Base-by-base conservation (phyloP, 2,113 vertebrate species). In the Passer montanus region DNA sequence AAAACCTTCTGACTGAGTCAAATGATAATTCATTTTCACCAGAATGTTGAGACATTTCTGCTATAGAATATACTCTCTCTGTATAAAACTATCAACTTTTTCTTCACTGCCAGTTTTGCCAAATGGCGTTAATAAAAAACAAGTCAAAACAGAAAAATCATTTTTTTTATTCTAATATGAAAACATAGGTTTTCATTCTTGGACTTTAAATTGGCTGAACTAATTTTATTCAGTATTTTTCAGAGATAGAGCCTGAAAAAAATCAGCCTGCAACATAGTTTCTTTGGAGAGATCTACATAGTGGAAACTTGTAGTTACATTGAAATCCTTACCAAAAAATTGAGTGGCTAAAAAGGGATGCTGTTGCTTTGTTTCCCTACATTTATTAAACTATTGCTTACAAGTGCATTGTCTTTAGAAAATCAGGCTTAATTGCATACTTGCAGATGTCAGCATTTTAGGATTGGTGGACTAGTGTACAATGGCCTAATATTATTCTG, bases 191-290 rank as follows among this genome's bases (percentile, higher is more conserved):
- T 86, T 92, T 94, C 24, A 33, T 77, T 94, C 46, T 81, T 70
- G 58, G 35, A 55, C 87, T 95, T 92, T 66, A 72, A n/a, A 68
- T 77, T 30, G 16, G 13, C n/a, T 86, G 63, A 90, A 67, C 47
- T 87, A 52, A 67, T 89, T 95, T 93, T 78, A 39, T 21, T 88
- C 24, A 17, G 14, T 59, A 30, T 55, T 91, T 96, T 91, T 87
- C 66, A 75, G 69, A 84, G 73, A 89, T 78, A 89, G 82, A 67
- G 44, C 33, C 33, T 94, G 69, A 84, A 94, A 89, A 92, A 85
- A 63, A 8, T 81, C 49, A 87, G 22, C 78, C 53, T 35, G 46
- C 41, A 68, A 22, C 33, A 41, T 89, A 87, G 62, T 52, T 87
- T 17, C 70, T 94, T 82, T 82, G 44, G 47, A 91, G 62, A 89